These are phyloP conservation scores for Alectura lathami DNA, from an alignment of 2,113 vertebrate genomes.

Conservation along the genomic window DNA sequence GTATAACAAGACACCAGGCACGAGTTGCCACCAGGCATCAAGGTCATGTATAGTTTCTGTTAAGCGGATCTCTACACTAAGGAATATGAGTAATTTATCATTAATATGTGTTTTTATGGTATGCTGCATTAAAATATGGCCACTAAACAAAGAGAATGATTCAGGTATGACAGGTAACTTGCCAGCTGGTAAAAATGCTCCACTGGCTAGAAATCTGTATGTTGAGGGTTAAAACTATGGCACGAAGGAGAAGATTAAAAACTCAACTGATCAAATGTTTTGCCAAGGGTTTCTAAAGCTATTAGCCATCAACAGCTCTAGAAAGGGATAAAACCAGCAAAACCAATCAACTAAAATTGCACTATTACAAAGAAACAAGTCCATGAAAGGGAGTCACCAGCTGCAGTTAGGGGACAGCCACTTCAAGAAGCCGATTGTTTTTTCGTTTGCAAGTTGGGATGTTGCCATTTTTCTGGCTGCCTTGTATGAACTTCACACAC, in stretches of 20 bases:
- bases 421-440: conserved; percentile 97
- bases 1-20: background rate
- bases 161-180: background rate
- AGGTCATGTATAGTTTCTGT: background rate
- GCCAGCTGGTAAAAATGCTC: conserved; percentile 58
- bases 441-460: conserved; percentile 92
- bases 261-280: conserved; percentile 63
- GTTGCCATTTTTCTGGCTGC: conserved; percentile 88
- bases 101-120: conserved; percentile 50
- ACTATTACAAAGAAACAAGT: conserved; percentile 79
- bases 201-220: conserved; percentile 30
- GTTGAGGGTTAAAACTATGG: conserved; percentile 66
- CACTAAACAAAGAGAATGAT: conserved; percentile 54
- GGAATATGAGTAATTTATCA: conserved; percentile 24
- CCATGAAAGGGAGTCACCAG: conserved; percentile 51
- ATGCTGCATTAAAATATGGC: conserved; percentile 54
- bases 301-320: conserved; percentile 70
- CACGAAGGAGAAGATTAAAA: conserved; percentile 35
- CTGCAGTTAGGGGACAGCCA: conserved; percentile 86
- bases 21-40: background rate
- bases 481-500: conserved; percentile 95
- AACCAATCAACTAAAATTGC: conserved; percentile 79
- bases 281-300: conserved; percentile 69
- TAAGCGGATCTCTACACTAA: conserved; percentile 44
- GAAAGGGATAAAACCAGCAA: conserved; percentile 50